A percentile compares a stretch with the other conserved stretches of the same genome.
Evolutionary conservation across 2,797 vertebrate species (phyloP).

Genomic region (Loriculus beryllinus): DNA sequence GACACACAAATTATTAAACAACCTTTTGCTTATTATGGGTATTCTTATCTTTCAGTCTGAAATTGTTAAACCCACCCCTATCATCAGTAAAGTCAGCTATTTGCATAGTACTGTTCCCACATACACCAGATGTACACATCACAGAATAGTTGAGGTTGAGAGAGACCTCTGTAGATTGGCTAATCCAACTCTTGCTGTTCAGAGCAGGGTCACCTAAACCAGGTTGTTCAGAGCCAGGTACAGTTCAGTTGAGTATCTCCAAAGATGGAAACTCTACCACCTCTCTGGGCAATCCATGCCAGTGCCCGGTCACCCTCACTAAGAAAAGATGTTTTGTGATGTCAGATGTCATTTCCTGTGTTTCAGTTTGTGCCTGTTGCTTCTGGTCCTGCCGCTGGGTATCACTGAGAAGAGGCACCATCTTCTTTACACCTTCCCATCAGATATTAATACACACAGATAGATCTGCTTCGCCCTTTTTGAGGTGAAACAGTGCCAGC

Average conservation of each 20-base stretch:
- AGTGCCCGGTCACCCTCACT: rapidly evolving
- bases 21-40: neutral
- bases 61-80: neutral
- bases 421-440: neutral
- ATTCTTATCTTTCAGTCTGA: neutral
- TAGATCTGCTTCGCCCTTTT: neutral
- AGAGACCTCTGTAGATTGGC: neutral
- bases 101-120: neutral
- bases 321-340: neutral
- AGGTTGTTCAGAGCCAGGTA: neutral
- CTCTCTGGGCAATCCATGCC: neutral
- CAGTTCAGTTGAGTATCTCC: neutral
- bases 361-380: neutral
- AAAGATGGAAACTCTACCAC: neutral
- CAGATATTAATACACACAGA: neutral
- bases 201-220: neutral
- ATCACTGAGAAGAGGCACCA: neutral
- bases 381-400: neutral
- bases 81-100: rapidly evolving
- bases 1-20: neutral
- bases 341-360: neutral
- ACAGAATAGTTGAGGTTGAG: neutral
- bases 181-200: neutral
- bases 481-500: neutral
- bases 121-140: neutral